Evolutionary conservation across 2,888 invertebrate species (phyloP).

Genomic region (Orchesella flavescens): DNA sequence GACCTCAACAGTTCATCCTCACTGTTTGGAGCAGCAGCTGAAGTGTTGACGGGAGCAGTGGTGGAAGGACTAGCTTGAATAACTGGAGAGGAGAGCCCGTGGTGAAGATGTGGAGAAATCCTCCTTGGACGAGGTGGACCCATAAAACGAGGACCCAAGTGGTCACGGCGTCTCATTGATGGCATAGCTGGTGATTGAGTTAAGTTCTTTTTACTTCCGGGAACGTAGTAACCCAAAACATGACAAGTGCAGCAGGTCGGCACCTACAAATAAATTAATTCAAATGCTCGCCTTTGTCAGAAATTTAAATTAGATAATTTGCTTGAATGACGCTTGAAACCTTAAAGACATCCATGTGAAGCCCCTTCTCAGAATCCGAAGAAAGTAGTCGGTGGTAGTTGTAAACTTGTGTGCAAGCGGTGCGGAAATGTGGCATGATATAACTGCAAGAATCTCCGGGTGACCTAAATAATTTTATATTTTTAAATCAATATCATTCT

Average conservation of each 20-base stretch:
- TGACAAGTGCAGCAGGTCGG: conserved; percentile 89
- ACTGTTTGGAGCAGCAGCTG: conserved; percentile 31
- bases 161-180: conserved; percentile 62
- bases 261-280: conserved; percentile 75
- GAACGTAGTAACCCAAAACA: conserved; percentile 80
- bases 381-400: conserved; percentile 87
- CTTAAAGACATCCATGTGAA: conserved; percentile 81
- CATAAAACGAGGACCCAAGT: conserved; percentile 64
- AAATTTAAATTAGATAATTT: conserved; percentile 49
- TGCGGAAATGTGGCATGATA: conserved; percentile 85
- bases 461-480: conserved; percentile 72
- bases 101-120: conserved; percentile 23
- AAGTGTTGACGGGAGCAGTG: conserved; percentile 18
- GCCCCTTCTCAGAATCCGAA: conserved; percentile 86
- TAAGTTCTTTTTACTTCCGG: conserved; percentile 56
- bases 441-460: conserved; percentile 85
- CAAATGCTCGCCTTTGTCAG: background rate
- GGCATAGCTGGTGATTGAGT: conserved; percentile 59
- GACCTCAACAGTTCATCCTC: conserved; percentile 64
- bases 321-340: conserved; percentile 43
- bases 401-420: conserved; percentile 87
- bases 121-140: conserved; percentile 61
- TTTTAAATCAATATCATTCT: background rate
- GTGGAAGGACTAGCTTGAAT: background rate
- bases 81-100: background rate